phyloP scores from a whole-genome alignment of 1,140 invertebrate species.

The Penaeus japonicus region DNA sequence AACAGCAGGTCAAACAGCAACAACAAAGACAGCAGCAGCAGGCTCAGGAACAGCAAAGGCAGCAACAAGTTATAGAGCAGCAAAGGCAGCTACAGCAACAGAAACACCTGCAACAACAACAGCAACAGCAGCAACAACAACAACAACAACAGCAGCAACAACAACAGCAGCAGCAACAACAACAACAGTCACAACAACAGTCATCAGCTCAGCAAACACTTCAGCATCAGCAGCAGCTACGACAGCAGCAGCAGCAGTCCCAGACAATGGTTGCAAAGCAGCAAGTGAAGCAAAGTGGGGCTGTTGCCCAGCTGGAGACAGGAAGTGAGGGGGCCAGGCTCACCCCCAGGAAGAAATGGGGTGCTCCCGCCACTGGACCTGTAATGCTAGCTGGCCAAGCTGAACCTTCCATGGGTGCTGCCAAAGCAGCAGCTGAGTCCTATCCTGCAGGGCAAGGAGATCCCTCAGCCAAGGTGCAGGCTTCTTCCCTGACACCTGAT shows the following conservation, averaged over 20 bases:
- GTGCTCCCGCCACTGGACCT: constrained; percentile 18
- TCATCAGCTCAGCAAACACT: background rate
- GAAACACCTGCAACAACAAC: constrained; percentile 34
- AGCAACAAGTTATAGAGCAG: constrained; percentile 23
- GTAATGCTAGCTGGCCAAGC: constrained; percentile 42
- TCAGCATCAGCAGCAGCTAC: constrained; percentile 46
- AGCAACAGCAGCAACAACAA: constrained; percentile 32
- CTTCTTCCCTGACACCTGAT: constrained; percentile 35
- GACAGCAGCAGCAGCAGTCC: constrained; percentile 27
- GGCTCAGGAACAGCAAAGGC: constrained; percentile 26
- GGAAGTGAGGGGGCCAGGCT: constrained; percentile 19
- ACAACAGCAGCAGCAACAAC: constrained; percentile 19
- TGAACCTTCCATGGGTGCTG: background rate
- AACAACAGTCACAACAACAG: constrained; percentile 20
- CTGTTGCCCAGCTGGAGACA: constrained; percentile 50
- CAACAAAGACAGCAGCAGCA: constrained; percentile 38
- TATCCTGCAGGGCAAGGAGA: background rate
- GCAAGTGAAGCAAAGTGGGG: constrained; percentile 30
- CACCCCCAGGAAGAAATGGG: constrained; percentile 53
- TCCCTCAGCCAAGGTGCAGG: background rate
- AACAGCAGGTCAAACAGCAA: constrained; percentile 30
- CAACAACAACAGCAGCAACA: constrained; percentile 37
- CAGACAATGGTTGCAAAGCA: background rate
- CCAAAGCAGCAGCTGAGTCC: background rate
- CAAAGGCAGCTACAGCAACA: constrained; percentile 35